phyloP scores from a whole-genome alignment of 2,113 vertebrate genomes.

The Campylomormyrus numenius region DNA sequence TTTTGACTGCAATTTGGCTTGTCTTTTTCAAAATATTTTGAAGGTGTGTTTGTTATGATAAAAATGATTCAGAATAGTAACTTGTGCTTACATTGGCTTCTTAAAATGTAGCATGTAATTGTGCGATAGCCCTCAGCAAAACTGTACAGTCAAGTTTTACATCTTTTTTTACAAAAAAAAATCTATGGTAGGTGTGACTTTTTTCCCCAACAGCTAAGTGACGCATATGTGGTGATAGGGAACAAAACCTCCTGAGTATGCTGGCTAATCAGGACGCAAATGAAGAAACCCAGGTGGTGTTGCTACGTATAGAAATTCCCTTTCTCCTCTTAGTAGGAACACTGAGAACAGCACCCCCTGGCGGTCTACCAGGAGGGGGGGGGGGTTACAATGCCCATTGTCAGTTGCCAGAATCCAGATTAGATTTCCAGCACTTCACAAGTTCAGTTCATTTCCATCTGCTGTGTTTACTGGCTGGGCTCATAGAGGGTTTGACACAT shows the following conservation, averaged over 20 bases:
- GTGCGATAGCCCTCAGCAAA: neutral
- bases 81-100: neutral
- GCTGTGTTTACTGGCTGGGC: neutral
- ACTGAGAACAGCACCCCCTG: constrained; percentile 32
- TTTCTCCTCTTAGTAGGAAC: constrained; percentile 1
- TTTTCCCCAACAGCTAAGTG: neutral
- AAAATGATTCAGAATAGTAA: neutral
- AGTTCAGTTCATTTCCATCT: constrained; percentile 25
- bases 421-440: constrained; percentile 20
- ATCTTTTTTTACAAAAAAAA: neutral
- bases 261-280: neutral
- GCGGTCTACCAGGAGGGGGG: constrained; percentile 25
- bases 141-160: neutral
- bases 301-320: neutral
- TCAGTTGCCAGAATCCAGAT: constrained; percentile 35
- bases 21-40: neutral
- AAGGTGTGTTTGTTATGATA: neutral
- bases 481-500: neutral
- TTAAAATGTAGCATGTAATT: neutral
- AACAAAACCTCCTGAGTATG: neutral
- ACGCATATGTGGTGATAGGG: neutral
- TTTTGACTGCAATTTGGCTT: neutral
- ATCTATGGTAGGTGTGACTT: neutral
- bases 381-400: constrained; percentile 21
- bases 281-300: neutral